Evolutionary conservation across 2,888 invertebrate species (phyloP).

Genomic region (Synergus laeviventris): DNA sequence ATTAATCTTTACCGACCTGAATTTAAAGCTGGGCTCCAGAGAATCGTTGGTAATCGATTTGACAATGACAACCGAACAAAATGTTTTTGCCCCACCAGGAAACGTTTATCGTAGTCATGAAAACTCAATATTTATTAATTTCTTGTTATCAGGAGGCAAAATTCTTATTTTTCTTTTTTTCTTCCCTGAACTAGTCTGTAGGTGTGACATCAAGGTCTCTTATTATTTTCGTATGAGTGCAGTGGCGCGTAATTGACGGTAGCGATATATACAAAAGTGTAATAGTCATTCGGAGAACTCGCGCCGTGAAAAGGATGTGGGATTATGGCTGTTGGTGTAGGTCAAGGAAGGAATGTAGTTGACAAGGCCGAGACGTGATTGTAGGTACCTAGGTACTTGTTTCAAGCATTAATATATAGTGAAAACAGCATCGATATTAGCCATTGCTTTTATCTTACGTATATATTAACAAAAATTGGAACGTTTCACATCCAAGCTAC

Average conservation of each 20-base stretch:
- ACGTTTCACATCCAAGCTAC: neutral
- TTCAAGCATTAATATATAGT: conserved; percentile 62
- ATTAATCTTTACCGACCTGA: neutral
- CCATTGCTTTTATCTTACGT: neutral
- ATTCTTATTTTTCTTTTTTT: neutral
- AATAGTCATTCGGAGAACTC: conserved; percentile 58
- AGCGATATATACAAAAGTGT: conserved; percentile 41
- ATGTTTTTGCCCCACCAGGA: conserved; percentile 6
- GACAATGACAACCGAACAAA: neutral
- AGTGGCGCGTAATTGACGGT: conserved; percentile 25
- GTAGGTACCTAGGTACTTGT: conserved; percentile 60
- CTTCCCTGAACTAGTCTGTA: neutral
- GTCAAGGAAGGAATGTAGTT: conserved; percentile 75
- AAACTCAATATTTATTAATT: conserved; percentile 8
- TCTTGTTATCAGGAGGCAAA: conserved; percentile 16
- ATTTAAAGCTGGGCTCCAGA: neutral
- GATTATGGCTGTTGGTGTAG: conserved; percentile 68
- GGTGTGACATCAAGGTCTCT: conserved; percentile 11
- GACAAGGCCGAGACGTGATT: conserved; percentile 72
- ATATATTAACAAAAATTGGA: neutral
- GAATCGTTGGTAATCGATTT: conserved; percentile 4
- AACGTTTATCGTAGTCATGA: neutral
- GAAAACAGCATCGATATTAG: neutral
- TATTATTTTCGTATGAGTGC: neutral
- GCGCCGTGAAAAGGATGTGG: conserved; percentile 69